Base-by-base conservation (phyloP, 1,140 invertebrate species). In the Drosophila pallidifrons region DNA sequence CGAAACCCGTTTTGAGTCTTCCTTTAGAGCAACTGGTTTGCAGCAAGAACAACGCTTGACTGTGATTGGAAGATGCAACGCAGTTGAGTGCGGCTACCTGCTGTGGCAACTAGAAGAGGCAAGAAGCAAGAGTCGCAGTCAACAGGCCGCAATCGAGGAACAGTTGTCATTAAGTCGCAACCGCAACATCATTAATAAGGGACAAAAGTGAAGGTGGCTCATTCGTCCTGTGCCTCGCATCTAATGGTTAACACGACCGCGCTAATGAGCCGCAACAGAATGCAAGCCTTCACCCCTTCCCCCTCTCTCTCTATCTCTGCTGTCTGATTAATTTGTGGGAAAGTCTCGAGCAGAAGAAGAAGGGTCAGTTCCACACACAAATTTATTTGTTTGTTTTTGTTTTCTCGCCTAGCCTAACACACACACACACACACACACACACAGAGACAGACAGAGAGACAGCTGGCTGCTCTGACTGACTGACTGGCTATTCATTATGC, bases 261-360 rank as follows among this genome's bases (percentile, higher is more conserved):
- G 80, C 63, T 87, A 87, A 87, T 87, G 82, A 87, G 82, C 66
- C 83, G 64, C 77, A 80, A 79, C 83, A 11, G 8, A 32, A 38
- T 32, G 59, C 52, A 66, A n/a, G 41, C 2, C 13, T n/a, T 57
- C 25, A 10, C 8, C 49, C 38, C 8, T 41, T 49, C 3, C 35
- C 32, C 20, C 16, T 41, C 38, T 8, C 11, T 15, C 64, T 3
- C 16, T 13, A 2, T 15, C 11, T 35, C 11, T 32, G 30, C 52
- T 20, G 72, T 4, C 65, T 83, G 83, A 88, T 88, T 87, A 88
- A 87, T 87, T 77, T 88, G 80, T 87, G 82, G 82, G 82, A 87
- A 87, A 47, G 45, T 68, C 20, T 25, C 43, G 4, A 8, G 8
- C 45, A 49, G 55, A 41, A 30, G 55, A 41, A 30, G 25, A 52